Evolutionary conservation across 2,797 vertebrate species (phyloP), one percentile per base, ranked within the genome.

Genomic region (Syngnathus acus): DNA sequence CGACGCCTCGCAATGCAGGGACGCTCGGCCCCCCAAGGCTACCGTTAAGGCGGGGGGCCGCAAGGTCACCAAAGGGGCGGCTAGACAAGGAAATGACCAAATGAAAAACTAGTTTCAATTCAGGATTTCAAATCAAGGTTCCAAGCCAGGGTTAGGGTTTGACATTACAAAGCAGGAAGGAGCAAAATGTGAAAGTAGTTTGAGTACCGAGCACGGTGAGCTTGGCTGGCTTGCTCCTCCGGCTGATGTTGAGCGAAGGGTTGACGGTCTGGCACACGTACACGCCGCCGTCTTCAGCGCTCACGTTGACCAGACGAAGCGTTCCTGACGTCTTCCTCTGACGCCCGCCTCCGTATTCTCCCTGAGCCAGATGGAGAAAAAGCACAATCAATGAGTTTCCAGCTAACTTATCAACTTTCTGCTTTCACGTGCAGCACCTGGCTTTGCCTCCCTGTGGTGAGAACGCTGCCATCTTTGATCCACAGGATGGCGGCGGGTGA

Each of bases 291-390:
- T 92, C 90, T 48, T 86, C 82, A 62, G 86, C 58, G 32, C 88
- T 90, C 59, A 87, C 62, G 3, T 90, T 89, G 70, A 76, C 65
- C 48, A 93, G 75, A 70, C 85, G 87, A 61, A 92, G 80, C 1
- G 89, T 91, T 55, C 88, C 83, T 48, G 91, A 90, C 0, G 84
- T 92, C 81, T 92, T 93, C 78, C 65, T 88, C 69, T 91, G 82
- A 50, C 74, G 81, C 3, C 91, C 90, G 0, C 90, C 91, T 66
- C 90, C 91, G 69, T 90, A 93, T 39, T 88, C 89, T 45, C 90
- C 92, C 92, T 93, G 69, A 70, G 73, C 4, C 6, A 9, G 9
- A n/a, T 53, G 50, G 8, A 21, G 50, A 3, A 23, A 11, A 53
- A 21, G 6, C 47, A 53, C 9, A 53, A 26, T 26, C 26, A 51